Evolutionary conservation across 2,797 vertebrate species (phyloP), one percentile per base, ranked within the genome.

Genomic region (Apogon hyalosoma): DNA sequence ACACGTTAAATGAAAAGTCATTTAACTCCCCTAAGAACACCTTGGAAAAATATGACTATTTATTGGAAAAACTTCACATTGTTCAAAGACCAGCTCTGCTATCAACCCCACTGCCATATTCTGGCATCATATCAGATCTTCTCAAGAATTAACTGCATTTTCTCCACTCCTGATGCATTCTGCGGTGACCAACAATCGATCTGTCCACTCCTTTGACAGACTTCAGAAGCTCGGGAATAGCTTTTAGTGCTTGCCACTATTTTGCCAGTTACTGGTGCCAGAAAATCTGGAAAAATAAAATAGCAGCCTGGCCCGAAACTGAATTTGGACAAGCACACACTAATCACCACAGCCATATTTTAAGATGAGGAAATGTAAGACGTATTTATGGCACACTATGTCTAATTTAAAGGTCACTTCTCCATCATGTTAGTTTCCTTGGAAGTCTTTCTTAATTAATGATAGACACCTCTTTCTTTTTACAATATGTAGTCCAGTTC

Each of bases 131-230:
- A 15, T 54, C 38, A 56, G 41, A 62, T 59, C 62, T 43, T 2
- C 41, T 18, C 36, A 19, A 12, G 2, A 9, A 11, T 18, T 43
- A 65, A 71, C 42, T 28, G 53, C 47, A 43, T 24, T 12, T 48
- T 50, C 57, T 28, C 43, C 42, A 13, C 49, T 48, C 60, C 33
- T 67, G 53, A 66, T 38, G 40, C 52, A 72, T 59, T 76, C 57
- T 62, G 28, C 52, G 4, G 40, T 40, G 12, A 21, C 56, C 53
- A 21, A 16, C 41, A 56, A 33, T 63, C 52, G 40, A 54, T 36
- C 57, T 63, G 52, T 63, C 64, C 40, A 24, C 28, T 18, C 39
- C 38, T 40, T 4, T 11, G 60, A 57, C 42, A 31, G 12, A 41
- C 43, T 62, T 65, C 14, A 60, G 45, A 46, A 54, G 52, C 50